A percentile compares a stretch with the other conserved stretches of the same genome.
Conservation (phyloP, 2,113 vertebrate species). For the Sterrhoptilus dennistouni region DNA sequence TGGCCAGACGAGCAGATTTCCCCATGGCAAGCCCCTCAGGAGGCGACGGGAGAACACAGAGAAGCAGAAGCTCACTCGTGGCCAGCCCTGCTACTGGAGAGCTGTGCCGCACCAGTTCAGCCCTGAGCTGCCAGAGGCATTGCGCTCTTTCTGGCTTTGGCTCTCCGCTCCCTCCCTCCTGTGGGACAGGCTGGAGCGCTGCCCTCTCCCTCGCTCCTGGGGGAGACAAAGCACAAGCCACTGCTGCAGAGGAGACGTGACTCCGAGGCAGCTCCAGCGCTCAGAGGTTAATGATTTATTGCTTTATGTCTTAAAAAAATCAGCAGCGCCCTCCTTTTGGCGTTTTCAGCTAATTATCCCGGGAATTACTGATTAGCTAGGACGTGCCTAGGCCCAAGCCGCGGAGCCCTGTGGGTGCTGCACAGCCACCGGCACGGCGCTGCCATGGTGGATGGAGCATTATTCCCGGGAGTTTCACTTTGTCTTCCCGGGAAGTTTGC, state of each 20-base stretch:
- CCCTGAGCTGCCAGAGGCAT: neutral
- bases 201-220: neutral
- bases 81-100: neutral
- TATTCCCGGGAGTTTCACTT: neutral
- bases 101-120: accelerated
- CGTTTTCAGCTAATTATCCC: neutral
- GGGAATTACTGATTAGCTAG: neutral
- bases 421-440: accelerated
- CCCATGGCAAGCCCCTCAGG: accelerated
- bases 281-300: neutral
- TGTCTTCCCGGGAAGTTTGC: neutral
- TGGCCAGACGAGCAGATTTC: accelerated
- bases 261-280: neutral
- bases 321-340: neutral
- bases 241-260: neutral
- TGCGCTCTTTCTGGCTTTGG: neutral
- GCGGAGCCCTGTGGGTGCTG: neutral
- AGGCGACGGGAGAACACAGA: neutral
- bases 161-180: accelerated
- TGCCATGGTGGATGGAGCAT: neutral
- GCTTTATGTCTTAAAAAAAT: neutral
- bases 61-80: neutral
- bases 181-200: neutral
- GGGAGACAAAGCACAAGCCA: neutral
- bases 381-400: neutral